Evolutionary conservation across 2,113 vertebrate genomes (phyloP).

Genomic region (Poeciliopsis occidentalis): DNA sequence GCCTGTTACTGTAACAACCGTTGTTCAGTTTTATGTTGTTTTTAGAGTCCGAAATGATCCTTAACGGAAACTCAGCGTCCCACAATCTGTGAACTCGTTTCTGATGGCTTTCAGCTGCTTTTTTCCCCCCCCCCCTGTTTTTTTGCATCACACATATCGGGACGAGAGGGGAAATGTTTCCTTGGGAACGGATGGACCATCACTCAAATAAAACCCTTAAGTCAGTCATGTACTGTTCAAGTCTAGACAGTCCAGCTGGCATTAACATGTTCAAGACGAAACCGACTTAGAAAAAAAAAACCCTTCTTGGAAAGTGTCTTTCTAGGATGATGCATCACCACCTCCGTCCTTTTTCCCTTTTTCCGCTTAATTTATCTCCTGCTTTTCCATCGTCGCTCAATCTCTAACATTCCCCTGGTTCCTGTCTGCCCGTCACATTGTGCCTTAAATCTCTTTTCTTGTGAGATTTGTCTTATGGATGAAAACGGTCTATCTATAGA

Average conservation of each 20-base stretch:
- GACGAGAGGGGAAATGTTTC: slow-evolving; percentile 30
- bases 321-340: slow-evolving; percentile 30
- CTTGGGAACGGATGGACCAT: not conserved
- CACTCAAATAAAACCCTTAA: slow-evolving; percentile 41
- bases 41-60: slow-evolving; percentile 42
- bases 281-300: not conserved
- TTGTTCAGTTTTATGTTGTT: slow-evolving; percentile 27
- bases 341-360: slow-evolving; percentile 3
- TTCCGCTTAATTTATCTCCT: slow-evolving; percentile 22
- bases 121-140: not conserved
- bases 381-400: not conserved
- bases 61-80: slow-evolving; percentile 40
- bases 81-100: slow-evolving; percentile 59
- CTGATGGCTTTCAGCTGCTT: slow-evolving; percentile 53
- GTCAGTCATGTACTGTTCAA: slow-evolving; percentile 4
- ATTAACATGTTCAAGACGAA: not conserved
- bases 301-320: slow-evolving; percentile 24
- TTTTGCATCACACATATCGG: slow-evolving; percentile 65
- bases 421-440: slow-evolving; percentile 42
- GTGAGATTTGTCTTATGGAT: slow-evolving; percentile 56
- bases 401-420: slow-evolving; percentile 45
- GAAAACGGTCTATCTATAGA: slow-evolving; percentile 48
- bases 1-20: slow-evolving; percentile 21
- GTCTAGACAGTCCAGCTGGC: not conserved
- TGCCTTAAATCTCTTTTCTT: slow-evolving; percentile 61